Evolutionary conservation across 2,888 invertebrate genomes (phyloP).

Genomic region (Galerucella pusilla): DNA sequence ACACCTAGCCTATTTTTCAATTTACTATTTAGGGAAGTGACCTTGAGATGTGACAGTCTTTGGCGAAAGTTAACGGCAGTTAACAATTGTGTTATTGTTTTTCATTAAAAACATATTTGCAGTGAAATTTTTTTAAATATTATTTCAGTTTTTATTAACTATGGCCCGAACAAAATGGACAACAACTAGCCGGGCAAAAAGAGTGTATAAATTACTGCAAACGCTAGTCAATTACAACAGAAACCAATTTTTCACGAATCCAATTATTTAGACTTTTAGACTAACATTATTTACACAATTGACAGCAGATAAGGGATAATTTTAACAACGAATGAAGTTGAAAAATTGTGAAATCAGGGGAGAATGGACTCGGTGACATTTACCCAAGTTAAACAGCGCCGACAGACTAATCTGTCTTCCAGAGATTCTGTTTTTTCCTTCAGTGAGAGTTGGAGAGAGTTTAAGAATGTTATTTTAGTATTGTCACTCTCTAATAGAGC

Average conservation of each 20-base stretch:
- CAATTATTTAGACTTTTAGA: constrained; percentile 43
- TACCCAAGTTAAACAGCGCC: constrained; percentile 50
- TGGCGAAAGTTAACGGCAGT: no score
- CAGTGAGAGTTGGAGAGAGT: constrained; percentile 31
- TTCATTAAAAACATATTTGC: no score
- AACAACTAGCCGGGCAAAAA: constrained; percentile 4
- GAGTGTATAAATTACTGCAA: constrained; percentile 26
- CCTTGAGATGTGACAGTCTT: no score
- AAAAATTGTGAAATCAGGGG: constrained; percentile 46
- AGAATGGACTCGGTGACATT: constrained; percentile 44
- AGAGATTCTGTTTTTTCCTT: constrained; percentile 33
- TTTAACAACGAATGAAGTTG: constrained; percentile 46
- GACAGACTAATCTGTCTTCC: constrained; percentile 52
- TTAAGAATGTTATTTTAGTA: constrained; percentile 45
- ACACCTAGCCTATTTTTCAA: no score
- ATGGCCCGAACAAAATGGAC: not conserved
- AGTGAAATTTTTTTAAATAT: no score
- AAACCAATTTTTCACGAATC: constrained; percentile 40
- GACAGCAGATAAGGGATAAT: constrained; percentile 47
- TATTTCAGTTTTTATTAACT: not conserved
- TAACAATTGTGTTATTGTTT: no score
- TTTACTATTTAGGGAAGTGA: no score
- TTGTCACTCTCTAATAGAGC: constrained; percentile 15
- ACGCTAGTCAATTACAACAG: constrained; percentile 32
- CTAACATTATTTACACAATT: constrained; percentile 44